A percentile compares a stretch with the other conserved stretches of the same genome.
phyloP scores from a whole-genome alignment of 2,113 vertebrate species.

The Alectura lathami region DNA sequence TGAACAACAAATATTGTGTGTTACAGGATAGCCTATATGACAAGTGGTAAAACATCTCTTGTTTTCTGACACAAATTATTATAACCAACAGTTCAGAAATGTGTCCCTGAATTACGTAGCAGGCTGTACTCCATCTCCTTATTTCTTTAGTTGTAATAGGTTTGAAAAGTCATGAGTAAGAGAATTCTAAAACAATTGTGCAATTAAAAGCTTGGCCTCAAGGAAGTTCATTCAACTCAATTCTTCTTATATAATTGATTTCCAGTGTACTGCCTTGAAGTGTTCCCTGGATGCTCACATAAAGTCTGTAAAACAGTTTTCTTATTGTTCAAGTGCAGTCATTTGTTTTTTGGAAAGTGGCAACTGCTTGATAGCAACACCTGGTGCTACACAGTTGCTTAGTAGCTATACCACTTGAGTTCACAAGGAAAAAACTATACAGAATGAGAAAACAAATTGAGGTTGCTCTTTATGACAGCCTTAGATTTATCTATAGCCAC shows the following conservation, averaged over 20 bases:
- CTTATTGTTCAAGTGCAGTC: background rate
- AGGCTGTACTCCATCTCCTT: background rate
- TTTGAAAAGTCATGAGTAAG: background rate
- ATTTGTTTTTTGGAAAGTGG: background rate
- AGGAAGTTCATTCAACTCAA: background rate
- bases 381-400: background rate
- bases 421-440: background rate
- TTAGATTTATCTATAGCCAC: background rate
- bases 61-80: background rate
- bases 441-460: background rate
- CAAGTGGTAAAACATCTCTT: background rate
- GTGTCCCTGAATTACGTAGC: background rate
- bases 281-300: background rate
- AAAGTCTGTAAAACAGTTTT: background rate
- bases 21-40: background rate
- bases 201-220: slow-evolving; percentile 23
- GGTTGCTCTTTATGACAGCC: background rate
- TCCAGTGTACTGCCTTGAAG: background rate
- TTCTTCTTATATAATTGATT: background rate
- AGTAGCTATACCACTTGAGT: background rate
- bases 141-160: background rate
- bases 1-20: background rate
- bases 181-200: slow-evolving; percentile 5
- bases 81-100: background rate
- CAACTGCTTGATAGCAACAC: background rate